phyloP scores from a whole-genome alignment of 2,888 invertebrate genomes.

The Troides oblongomaculatus region DNA sequence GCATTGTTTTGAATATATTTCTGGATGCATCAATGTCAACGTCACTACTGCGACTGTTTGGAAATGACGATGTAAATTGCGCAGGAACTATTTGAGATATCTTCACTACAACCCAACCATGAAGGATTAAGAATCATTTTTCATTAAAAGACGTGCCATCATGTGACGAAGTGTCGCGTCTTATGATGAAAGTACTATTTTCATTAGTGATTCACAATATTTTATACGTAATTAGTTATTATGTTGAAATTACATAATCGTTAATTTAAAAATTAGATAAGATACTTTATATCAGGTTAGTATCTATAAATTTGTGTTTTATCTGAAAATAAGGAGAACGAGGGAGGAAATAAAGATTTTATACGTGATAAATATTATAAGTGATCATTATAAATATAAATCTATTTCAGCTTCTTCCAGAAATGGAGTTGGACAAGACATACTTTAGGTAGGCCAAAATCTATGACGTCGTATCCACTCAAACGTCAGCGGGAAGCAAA shows the following conservation, averaged over 20 bases:
- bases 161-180: background rate
- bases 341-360: too few relatives aligned
- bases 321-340: too few relatives aligned
- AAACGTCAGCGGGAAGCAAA: too few relatives aligned
- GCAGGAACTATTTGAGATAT: conserved; percentile 27
- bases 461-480: too few relatives aligned
- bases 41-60: conserved; percentile 29
- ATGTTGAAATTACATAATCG: background rate
- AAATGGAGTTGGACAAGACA: too few relatives aligned
- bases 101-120: background rate
- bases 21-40: background rate
- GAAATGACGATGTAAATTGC: conserved; percentile 42
- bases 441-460: too few relatives aligned
- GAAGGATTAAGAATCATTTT: conserved; percentile 4
- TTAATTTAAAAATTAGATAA: too few relatives aligned
- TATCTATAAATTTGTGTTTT: too few relatives aligned
- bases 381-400: too few relatives aligned
- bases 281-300: too few relatives aligned
- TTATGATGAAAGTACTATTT: background rate
- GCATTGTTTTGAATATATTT: background rate
- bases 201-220: background rate
- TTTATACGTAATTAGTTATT: background rate
- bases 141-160: background rate
- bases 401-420: too few relatives aligned
- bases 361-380: too few relatives aligned